Conservation (phyloP, 2,113 vertebrate genomes). For the Callionymus lyra region DNA sequence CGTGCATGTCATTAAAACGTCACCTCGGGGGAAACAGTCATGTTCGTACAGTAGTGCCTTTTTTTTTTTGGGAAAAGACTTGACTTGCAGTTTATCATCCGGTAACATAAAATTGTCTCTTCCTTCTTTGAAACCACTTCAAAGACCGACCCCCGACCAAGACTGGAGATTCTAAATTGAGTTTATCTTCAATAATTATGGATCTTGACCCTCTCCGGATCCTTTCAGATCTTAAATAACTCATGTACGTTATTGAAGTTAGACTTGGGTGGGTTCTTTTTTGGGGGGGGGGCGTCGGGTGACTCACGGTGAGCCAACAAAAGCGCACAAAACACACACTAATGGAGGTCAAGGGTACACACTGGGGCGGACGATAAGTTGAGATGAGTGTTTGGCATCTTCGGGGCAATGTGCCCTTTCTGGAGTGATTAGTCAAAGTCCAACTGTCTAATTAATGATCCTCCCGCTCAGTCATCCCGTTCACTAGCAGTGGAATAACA, state of each 20-base stretch:
- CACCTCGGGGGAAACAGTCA: conserved; percentile 45
- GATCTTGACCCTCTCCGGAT: too few species aligned
- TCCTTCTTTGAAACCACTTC: conserved; percentile 23
- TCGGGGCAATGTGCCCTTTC: conserved; percentile 62
- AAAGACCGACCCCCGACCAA: too few species aligned
- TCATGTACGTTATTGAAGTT: too few species aligned
- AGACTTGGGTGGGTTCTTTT: too few species aligned
- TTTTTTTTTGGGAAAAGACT: conserved; percentile 51
- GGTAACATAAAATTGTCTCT: conserved; percentile 40
- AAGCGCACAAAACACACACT: conserved; percentile 16
- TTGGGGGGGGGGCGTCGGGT: conserved; percentile 12
- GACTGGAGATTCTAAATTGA: too few species aligned
- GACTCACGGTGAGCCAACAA: conserved; percentile 35
- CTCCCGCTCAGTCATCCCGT: conserved; percentile 39
- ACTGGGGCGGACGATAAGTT: conserved; percentile 41
- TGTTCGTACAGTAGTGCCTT: conserved; percentile 43
- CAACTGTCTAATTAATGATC: conserved; percentile 65
- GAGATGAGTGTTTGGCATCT: conserved; percentile 58
- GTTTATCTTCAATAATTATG: too few species aligned
- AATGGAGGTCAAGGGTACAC: conserved; percentile 46
- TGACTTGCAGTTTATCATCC: conserved; percentile 41
- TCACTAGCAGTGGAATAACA: conserved; percentile 34
- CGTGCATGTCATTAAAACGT: conserved; percentile 60
- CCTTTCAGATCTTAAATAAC: too few species aligned
- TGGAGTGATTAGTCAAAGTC: conserved; percentile 64